Percentiles rank a stretch among this genome's conserved stretches.
Evolutionary conservation across 1,140 invertebrate genomes (phyloP).

Genomic region (Condylostylus longicornis): DNA sequence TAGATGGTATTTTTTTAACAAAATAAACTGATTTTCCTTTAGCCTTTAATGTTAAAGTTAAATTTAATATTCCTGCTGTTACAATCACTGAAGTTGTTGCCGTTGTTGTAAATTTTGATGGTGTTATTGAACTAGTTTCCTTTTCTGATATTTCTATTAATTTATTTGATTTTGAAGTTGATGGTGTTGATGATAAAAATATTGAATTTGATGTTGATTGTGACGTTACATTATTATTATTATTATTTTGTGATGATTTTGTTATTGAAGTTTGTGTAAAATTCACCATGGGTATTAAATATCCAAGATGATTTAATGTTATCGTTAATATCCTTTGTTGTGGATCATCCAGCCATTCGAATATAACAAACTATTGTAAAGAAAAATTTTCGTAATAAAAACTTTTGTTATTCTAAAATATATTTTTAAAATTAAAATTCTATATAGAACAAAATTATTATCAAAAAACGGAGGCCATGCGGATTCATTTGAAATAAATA

Average conservation of each 20-base stretch:
- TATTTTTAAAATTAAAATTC: too few species aligned
- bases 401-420: too few species aligned
- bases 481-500: too few species aligned
- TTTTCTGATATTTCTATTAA: constrained; percentile 34
- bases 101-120: constrained; percentile 6
- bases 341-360: constrained; percentile 38
- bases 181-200: constrained; percentile 34
- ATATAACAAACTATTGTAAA: constrained; percentile 37
- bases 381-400: too few species aligned
- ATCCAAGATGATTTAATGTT: constrained; percentile 34
- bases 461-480: too few species aligned
- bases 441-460: too few species aligned
- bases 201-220: constrained; percentile 7
- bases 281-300: constrained; percentile 27
- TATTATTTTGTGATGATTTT: constrained; percentile 17
- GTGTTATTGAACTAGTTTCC: constrained; percentile 8
- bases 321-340: constrained; percentile 38
- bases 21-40: constrained; percentile 54
- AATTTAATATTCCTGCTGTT: too few species aligned
- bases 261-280: too few species aligned
- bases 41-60: too few species aligned
- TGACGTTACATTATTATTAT: constrained; percentile 18
- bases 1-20: constrained; percentile 39
- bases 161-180: constrained; percentile 28
- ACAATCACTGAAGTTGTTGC: constrained; percentile 12